These are phyloP conservation scores for Drosophila watanabei DNA, from an alignment of 1,140 invertebrate genomes.

Conservation along the genomic window DNA sequence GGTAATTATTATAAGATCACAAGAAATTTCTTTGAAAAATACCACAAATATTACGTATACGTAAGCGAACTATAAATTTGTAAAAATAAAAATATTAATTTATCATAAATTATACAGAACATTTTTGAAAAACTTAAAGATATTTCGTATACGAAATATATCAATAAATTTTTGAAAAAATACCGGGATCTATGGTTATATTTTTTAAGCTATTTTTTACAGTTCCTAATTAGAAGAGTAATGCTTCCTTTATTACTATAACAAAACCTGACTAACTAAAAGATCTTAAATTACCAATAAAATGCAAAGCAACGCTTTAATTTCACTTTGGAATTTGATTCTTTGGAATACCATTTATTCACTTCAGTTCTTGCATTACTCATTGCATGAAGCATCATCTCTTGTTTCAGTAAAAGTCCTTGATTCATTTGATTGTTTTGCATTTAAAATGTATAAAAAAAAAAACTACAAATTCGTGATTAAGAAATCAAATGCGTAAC, in stretches of 20 bases:
- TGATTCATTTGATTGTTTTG: constrained; percentile 1
- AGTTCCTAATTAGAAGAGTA: not conserved
- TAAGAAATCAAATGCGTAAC: constrained; percentile 1
- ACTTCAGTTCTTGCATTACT: not conserved
- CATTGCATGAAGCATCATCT: not conserved
- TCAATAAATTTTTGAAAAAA: not conserved
- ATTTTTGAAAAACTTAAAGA: not conserved
- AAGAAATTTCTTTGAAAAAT: too few species aligned
- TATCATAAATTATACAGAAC: not conserved
- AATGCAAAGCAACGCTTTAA: not conserved
- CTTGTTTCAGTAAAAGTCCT: not conserved
- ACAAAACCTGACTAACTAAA: not conserved
- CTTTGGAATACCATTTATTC: not conserved
- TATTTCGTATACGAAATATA: not conserved
- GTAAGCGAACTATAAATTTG: too few species aligned
- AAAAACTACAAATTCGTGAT: not conserved
- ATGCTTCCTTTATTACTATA: not conserved
- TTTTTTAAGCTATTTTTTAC: not conserved
- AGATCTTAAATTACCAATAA: not conserved
- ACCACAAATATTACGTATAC: not conserved
- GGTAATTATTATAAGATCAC: too few species aligned
- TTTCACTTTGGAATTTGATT: not conserved
- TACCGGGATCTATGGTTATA: too few species aligned
- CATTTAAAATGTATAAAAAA: not conserved
- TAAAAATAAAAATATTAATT: not conserved